Percentiles rank a stretch among this genome's conserved stretches.
Conservation (phyloP, 1,140 invertebrate genomes). For the Fopius arisanus region DNA sequence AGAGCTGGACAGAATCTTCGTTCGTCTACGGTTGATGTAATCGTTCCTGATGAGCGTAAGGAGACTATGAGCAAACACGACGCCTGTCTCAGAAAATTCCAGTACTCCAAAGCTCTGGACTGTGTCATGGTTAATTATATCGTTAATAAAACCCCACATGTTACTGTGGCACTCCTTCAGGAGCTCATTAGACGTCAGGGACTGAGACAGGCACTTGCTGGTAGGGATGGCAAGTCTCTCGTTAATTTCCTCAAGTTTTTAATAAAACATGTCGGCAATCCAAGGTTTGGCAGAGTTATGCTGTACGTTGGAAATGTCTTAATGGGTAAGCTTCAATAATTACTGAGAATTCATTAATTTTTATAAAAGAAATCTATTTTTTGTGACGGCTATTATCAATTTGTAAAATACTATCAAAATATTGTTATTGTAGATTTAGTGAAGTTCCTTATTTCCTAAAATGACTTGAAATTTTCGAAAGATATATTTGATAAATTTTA, state of each 20-base stretch:
- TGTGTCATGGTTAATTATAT: constrained; percentile 72
- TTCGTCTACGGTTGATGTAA: constrained; percentile 63
- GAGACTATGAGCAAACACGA: constrained; percentile 72
- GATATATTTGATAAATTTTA: neutral
- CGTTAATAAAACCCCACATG: constrained; percentile 74
- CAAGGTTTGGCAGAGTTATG: constrained; percentile 76
- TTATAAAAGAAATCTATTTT: neutral
- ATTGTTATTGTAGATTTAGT: too few species aligned
- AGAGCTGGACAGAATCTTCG: constrained; percentile 66
- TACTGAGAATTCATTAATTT: neutral
- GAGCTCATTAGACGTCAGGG: constrained; percentile 83
- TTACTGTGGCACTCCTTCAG: constrained; percentile 81
- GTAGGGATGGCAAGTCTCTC: constrained; percentile 74
- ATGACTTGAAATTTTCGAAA: constrained; percentile 6
- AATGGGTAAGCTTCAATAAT: constrained; percentile 66
- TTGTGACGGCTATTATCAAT: too few species aligned
- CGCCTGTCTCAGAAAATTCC: constrained; percentile 78
- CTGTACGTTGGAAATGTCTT: constrained; percentile 78
- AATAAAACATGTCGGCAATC: constrained; percentile 77
- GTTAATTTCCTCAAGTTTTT: constrained; percentile 78
- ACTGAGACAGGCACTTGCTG: constrained; percentile 75
- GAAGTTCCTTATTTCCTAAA: too few species aligned
- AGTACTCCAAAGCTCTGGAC: constrained; percentile 83
- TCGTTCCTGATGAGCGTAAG: constrained; percentile 62
- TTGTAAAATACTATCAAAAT: too few species aligned